Evolutionary conservation across 2,113 vertebrate genomes (phyloP).

Genomic region (Grammomys surdaster): DNA sequence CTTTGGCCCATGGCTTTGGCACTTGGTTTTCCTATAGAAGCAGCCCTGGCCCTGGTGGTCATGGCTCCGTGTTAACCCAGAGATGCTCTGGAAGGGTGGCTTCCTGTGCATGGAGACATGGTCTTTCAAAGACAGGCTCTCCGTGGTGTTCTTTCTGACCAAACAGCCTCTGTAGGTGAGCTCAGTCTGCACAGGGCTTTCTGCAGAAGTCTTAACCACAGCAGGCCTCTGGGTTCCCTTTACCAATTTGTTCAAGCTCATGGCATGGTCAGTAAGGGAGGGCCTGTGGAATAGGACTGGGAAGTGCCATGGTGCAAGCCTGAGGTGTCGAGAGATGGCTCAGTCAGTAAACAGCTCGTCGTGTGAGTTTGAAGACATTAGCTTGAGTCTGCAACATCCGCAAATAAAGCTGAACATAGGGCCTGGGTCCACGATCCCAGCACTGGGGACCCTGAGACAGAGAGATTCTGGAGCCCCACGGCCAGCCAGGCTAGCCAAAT

Average conservation of each 20-base stretch:
- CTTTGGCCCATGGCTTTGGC: not conserved
- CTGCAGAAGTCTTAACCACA: not conserved
- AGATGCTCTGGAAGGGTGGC: no score
- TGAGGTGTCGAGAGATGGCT: not conserved
- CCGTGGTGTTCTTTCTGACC: not conserved
- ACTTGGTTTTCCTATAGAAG: not conserved
- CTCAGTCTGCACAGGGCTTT: not conserved
- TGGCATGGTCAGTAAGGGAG: not conserved
- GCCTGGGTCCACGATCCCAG: no score
- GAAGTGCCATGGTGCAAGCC: accelerated
- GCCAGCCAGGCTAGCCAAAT: no score
- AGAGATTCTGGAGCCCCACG: not conserved
- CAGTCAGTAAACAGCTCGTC: not conserved
- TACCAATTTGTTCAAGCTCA: not conserved
- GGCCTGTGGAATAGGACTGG: not conserved
- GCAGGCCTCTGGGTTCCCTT: not conserved
- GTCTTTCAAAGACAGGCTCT: not conserved
- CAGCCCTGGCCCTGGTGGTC: not conserved
- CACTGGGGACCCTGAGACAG: not conserved
- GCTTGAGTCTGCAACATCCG: not conserved
- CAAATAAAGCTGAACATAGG: not conserved
- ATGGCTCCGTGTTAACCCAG: not conserved
- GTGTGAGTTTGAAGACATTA: not conserved
- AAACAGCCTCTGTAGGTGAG: not conserved
- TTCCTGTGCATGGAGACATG: not conserved